Conservation (phyloP, 2,888 invertebrate genomes). For the Zonitis immaculata region DNA sequence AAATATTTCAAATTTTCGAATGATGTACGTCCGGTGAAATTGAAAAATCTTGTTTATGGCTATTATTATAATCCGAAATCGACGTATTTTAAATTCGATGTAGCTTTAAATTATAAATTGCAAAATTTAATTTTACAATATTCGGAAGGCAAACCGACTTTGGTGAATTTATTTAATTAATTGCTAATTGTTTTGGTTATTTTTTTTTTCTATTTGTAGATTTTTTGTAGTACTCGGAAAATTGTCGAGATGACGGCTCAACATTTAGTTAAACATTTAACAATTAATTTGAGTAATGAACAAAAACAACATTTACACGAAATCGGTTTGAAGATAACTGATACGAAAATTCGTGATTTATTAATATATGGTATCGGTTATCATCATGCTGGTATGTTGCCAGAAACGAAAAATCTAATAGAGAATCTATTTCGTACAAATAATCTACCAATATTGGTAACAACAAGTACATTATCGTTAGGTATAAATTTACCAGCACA, state of each 20-base stretch:
- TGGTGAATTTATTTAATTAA: conserved; percentile 48
- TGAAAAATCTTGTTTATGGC: conserved; percentile 69
- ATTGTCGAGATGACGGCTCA: conserved; percentile 65
- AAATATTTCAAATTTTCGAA: conserved; percentile 59
- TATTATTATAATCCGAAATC: conserved; percentile 57
- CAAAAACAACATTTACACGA: conserved; percentile 53
- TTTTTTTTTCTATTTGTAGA: conserved; percentile 43
- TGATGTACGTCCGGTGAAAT: conserved; percentile 65
- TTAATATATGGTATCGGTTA: conserved; percentile 64
- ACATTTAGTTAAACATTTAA: conserved; percentile 57
- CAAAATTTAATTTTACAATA: conserved; percentile 64
- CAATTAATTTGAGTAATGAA: conserved; percentile 48
- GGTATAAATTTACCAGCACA: conserved; percentile 82
- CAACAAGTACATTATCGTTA: conserved; percentile 71
- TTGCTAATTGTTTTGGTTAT: neutral
- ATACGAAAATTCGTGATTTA: conserved; percentile 47
- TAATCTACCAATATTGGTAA: conserved; percentile 63
- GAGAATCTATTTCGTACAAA: conserved; percentile 64
- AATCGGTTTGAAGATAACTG: conserved; percentile 39
- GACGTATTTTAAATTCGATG: conserved; percentile 69
- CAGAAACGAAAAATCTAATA: conserved; percentile 59
- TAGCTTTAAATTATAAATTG: conserved; percentile 71
- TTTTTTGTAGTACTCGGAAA: conserved; percentile 76
- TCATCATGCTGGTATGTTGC: conserved; percentile 73
- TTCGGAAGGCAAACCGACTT: conserved; percentile 67